Evolutionary conservation across 2,797 vertebrate genomes (phyloP), one percentile per base, ranked within the genome.

Genomic region (Chromobotia macracanthus): DNA sequence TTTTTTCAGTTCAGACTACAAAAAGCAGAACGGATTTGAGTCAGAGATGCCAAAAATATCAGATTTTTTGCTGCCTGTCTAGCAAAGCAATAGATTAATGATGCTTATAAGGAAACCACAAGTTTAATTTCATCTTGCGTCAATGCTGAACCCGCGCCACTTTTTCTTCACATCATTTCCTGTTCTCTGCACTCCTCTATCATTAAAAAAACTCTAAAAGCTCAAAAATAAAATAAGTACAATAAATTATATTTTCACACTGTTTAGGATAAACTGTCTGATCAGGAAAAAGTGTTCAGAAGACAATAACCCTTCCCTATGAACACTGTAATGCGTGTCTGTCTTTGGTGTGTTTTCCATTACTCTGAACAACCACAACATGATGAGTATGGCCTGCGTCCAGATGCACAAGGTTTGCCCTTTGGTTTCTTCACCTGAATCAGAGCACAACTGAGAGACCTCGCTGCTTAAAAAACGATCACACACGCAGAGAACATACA

Each of bases 391-490:
- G 51, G 38, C 31, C 10, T 16, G 25, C 23, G 16, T 60, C 41
- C 25, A 51, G 50, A 16, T 19, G 25, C 15, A 63, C 28, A 48
- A 68, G 55, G 16, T 69, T 64, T 64, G 61, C 8, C 9, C 61
- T 64, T 64, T 10, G 18, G 16, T 64, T 19, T 51, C 66, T 2
- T 12, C 19, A 44, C 67, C 63, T 16, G 16, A 55, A 68, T 58
- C 64, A 15, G 38, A 77, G 35, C 10, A 3, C 58, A 28, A 69
- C 44, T 16, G 23, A 51, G 19, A 60, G 44, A 61, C 68, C n/a
- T 77, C 53, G 28, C 48, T 55, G 67, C 31, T 76, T 55, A 51
- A 23, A 75, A 63, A 53, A 55, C 16, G 19, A 63, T 38, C 44
- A 71, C 25, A 51, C 31, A 65, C 64, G 9, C 31, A 12, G 61